phyloP scores from a whole-genome alignment of 1,140 invertebrate species.

The Penaeus indicus region DNA sequence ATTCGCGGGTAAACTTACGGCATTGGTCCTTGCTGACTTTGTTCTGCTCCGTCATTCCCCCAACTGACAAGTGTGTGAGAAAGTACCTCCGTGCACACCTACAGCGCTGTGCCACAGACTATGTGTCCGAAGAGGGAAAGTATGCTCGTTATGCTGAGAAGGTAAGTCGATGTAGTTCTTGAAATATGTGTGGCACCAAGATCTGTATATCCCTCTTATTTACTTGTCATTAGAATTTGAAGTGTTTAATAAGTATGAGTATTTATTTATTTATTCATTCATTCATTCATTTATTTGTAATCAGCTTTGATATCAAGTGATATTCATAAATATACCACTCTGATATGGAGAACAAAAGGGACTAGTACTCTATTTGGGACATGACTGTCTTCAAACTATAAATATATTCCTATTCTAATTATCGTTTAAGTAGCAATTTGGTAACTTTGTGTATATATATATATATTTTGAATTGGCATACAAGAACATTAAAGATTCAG shows the following conservation, averaged over 20 bases:
- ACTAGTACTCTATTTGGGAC: too few species aligned
- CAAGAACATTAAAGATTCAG: background rate
- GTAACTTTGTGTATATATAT: background rate
- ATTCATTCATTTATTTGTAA: background rate
- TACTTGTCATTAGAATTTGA: too few species aligned
- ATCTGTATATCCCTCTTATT: too few species aligned
- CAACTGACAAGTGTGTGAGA: constrained; percentile 84
- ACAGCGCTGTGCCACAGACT: constrained; percentile 88
- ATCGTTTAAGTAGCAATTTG: too few species aligned
- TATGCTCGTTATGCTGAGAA: constrained; percentile 95
- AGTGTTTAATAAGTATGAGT: too few species aligned
- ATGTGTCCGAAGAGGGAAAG: constrained; percentile 92
- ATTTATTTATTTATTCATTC: too few species aligned
- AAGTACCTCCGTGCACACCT: constrained; percentile 93
- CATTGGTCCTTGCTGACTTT: constrained; percentile 94
- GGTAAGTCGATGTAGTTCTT: constrained; percentile 71
- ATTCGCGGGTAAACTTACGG: constrained; percentile 86
- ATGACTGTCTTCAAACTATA: background rate
- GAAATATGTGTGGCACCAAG: background rate
- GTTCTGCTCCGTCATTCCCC: constrained; percentile 88
- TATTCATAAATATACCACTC: too few species aligned
- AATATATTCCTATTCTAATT: background rate
- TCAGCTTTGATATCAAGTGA: background rate
- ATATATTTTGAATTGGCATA: background rate
- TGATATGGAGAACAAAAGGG: too few species aligned